phyloP scores from a whole-genome alignment of 2,797 vertebrate genomes.

The Ptychadena robeensis region DNA sequence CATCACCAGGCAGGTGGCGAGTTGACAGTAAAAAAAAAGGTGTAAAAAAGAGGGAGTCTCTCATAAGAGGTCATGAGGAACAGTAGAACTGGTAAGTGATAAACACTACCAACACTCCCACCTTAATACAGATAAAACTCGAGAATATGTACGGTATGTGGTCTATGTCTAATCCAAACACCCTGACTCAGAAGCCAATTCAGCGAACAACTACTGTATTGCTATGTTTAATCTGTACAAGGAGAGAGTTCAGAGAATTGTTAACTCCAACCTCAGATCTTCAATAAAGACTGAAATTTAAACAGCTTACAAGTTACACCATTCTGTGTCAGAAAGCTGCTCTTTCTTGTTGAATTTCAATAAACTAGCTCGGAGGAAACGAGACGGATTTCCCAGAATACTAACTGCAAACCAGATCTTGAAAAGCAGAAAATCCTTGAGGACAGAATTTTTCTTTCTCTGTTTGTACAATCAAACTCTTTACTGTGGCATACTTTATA shows the following conservation, averaged over 20 bases:
- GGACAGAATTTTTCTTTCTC: constrained; percentile 13
- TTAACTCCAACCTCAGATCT: not conserved
- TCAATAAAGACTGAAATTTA: not conserved
- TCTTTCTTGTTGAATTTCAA: constrained; percentile 21
- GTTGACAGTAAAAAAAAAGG: too few relatives aligned
- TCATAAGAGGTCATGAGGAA: not conserved
- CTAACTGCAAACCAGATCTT: constrained; percentile 21
- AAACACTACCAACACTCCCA: too few relatives aligned
- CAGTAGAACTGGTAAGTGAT: not conserved
- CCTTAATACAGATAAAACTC: not conserved
- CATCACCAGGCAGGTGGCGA: too few relatives aligned
- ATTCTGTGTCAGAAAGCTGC: constrained; percentile 3
- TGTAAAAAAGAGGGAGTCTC: too few relatives aligned
- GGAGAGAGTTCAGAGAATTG: not conserved
- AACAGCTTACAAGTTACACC: not conserved
- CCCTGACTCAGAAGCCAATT: not conserved
- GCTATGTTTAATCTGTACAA: constrained; percentile 15
- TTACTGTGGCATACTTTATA: constrained; percentile 26
- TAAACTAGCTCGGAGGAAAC: constrained; percentile 1
- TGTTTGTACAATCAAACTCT: constrained; percentile 31
- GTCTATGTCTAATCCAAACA: not conserved
- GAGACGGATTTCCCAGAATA: constrained; percentile 21
- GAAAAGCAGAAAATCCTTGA: constrained; percentile 32
- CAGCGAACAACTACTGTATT: not conserved
- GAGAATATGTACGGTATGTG: not conserved